A percentile compares a stretch with the other conserved stretches of the same genome.
Conservation (phyloP, 2,888 invertebrate species). For the Drosophila testacea region DNA sequence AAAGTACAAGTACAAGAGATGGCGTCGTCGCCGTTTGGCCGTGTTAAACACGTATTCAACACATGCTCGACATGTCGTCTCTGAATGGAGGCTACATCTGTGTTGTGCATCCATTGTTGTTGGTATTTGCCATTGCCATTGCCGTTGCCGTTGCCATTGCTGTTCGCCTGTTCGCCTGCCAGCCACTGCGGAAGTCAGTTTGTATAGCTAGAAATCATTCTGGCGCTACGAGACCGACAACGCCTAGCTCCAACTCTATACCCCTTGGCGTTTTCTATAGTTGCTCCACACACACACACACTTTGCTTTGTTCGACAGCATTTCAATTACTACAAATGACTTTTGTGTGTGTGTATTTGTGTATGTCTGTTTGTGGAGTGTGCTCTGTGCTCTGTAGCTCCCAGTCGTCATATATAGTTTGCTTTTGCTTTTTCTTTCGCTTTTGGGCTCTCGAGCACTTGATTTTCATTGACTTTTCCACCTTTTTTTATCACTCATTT, state of each 20-base stretch:
- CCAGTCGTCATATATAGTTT: constrained; percentile 19
- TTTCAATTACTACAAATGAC: constrained; percentile 81
- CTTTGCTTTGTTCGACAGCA: constrained; percentile 65
- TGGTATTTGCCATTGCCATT: constrained; percentile 11
- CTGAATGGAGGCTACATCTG: constrained; percentile 37
- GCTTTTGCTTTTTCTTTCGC: constrained; percentile 11
- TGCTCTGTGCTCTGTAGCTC: constrained; percentile 13
- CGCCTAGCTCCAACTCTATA: constrained; percentile 30
- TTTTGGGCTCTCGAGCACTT: constrained; percentile 39
- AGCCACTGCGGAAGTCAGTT: constrained; percentile 62
- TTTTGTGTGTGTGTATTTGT: constrained; percentile 38
- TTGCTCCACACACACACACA: constrained; percentile 7
- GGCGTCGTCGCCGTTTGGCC: constrained; percentile 57
- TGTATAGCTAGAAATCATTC: constrained; percentile 72
- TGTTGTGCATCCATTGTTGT: constrained; percentile 26
- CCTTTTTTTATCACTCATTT: constrained; percentile 39
- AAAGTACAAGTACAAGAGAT: constrained; percentile 32
- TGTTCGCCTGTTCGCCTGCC: constrained; percentile 11
- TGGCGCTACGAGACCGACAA: constrained; percentile 39
- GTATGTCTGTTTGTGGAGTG: constrained; percentile 27
- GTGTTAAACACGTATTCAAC: constrained; percentile 79
- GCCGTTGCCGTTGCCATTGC: constrained; percentile 7
- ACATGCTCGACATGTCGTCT: constrained; percentile 75
- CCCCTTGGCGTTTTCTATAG: constrained; percentile 22
- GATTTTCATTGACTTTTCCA: constrained; percentile 70